A percentile compares a stretch with the other conserved stretches of the same genome.
phyloP scores from a whole-genome alignment of 2,797 vertebrate species.

The Tolypeutes matacus region DNA sequence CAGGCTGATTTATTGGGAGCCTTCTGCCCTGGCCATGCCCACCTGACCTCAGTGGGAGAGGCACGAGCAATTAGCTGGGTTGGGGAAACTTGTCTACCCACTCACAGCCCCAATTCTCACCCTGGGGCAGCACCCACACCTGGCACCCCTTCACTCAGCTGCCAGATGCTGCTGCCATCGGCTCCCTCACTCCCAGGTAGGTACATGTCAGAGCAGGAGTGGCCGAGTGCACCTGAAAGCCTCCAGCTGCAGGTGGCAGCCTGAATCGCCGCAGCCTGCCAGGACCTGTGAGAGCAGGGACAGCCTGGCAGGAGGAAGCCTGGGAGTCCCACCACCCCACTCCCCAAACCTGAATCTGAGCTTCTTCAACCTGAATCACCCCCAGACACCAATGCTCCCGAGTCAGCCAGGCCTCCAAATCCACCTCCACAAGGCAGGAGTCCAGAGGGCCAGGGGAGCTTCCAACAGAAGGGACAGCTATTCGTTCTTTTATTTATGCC shows the following conservation, averaged over 20 bases:
- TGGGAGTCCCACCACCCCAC: background rate
- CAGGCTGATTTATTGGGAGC: background rate
- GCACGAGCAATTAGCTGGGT: background rate
- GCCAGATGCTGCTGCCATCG: background rate
- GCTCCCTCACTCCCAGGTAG: background rate
- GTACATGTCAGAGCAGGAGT: background rate
- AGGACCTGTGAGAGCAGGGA: background rate
- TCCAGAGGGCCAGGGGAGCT: background rate
- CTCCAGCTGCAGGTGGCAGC: background rate
- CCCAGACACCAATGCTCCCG: no score
- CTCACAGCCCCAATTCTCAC: background rate
- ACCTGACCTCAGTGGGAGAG: background rate
- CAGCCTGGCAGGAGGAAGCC: background rate
- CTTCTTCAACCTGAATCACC: no score
- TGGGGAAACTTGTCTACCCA: fast-evolving
- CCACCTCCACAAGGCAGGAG: background rate
- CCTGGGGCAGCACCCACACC: background rate
- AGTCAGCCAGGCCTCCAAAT: background rate
- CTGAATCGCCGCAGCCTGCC: background rate
- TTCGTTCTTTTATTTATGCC: background rate
- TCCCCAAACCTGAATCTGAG: background rate
- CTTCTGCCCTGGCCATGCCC: background rate
- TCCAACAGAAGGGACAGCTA: background rate
- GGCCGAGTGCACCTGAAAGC: background rate
- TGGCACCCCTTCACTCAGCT: background rate